Conservation (phyloP, 2,797 vertebrate genomes). For the Glossophaga mutica region DNA sequence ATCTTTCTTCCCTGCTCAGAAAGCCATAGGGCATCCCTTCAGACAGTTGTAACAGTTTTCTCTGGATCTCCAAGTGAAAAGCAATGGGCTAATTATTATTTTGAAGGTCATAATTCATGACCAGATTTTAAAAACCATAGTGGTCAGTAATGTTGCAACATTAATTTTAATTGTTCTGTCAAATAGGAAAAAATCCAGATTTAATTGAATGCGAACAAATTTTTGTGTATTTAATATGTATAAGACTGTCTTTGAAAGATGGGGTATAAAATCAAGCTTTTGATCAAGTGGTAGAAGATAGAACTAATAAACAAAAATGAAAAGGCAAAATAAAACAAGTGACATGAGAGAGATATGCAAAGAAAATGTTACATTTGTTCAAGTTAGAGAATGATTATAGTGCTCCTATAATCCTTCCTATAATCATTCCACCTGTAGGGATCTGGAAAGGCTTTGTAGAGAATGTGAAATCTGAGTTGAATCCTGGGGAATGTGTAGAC, state of each 20-base stretch:
- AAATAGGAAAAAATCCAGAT: conserved; percentile 4
- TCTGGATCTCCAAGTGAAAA: conserved; percentile 2
- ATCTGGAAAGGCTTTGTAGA: conserved; percentile 3
- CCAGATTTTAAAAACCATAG: neutral
- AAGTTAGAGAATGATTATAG: neutral
- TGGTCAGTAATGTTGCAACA: neutral
- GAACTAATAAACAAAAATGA: neutral
- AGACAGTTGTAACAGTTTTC: neutral
- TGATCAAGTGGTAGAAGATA: neutral
- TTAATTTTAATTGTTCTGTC: conserved; percentile 1
- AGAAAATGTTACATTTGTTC: neutral
- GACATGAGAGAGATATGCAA: neutral
- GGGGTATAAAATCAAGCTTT: neutral
- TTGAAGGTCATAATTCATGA: neutral
- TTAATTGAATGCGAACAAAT: neutral
- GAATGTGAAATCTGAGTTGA: neutral
- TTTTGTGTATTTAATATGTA: neutral
- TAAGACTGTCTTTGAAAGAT: neutral
- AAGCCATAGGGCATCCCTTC: neutral
- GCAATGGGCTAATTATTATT: neutral
- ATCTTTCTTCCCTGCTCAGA: neutral
- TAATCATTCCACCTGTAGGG: too few relatives aligned
- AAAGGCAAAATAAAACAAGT: neutral
- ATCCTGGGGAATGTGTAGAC: neutral
- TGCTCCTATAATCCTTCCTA: too few relatives aligned